Evolutionary conservation across 2,888 invertebrate species (phyloP).

Genomic region (Podabrus alpinus): DNA sequence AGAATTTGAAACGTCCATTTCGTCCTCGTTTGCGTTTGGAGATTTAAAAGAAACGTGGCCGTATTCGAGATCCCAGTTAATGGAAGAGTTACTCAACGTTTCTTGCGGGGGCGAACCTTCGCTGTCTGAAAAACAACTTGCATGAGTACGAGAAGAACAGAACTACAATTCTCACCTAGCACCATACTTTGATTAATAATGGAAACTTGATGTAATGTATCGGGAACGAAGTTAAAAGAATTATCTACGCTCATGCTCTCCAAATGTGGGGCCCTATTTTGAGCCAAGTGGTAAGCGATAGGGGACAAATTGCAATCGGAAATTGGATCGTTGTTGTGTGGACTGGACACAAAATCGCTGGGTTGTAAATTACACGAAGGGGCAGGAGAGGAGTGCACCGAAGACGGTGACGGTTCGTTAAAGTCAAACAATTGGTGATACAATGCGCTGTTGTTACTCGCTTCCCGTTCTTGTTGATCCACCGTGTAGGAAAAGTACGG

Average conservation of each 20-base stretch:
- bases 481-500: slow-evolving; percentile 65
- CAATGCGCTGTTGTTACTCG: slow-evolving; percentile 39
- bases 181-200: slow-evolving; percentile 34
- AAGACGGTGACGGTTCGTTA: slow-evolving; percentile 33
- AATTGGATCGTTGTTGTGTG: slow-evolving; percentile 31
- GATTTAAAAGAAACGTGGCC: slow-evolving; percentile 45
- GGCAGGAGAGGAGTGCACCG: slow-evolving; percentile 41
- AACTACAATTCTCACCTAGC: slow-evolving; percentile 29
- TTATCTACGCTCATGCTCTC: slow-evolving; percentile 61
- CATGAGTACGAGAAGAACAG: not conserved
- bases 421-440: slow-evolving; percentile 50
- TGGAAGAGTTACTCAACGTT: slow-evolving; percentile 41
- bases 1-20: slow-evolving; percentile 49
- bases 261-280: slow-evolving; percentile 55
- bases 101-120: slow-evolving; percentile 29
- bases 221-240: slow-evolving; percentile 55
- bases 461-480: slow-evolving; percentile 42
- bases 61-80: slow-evolving; percentile 54
- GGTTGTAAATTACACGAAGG: slow-evolving; percentile 43
- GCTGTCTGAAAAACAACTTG: slow-evolving; percentile 15
- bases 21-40: slow-evolving; percentile 34
- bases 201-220: slow-evolving; percentile 42
- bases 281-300: slow-evolving; percentile 12
- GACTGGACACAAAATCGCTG: slow-evolving; percentile 42
- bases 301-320: slow-evolving; percentile 38